Evolutionary conservation across 1,140 invertebrate species (phyloP), one percentile per base, ranked within the genome.

Genomic region (Chrysomallon squamiferum): DNA sequence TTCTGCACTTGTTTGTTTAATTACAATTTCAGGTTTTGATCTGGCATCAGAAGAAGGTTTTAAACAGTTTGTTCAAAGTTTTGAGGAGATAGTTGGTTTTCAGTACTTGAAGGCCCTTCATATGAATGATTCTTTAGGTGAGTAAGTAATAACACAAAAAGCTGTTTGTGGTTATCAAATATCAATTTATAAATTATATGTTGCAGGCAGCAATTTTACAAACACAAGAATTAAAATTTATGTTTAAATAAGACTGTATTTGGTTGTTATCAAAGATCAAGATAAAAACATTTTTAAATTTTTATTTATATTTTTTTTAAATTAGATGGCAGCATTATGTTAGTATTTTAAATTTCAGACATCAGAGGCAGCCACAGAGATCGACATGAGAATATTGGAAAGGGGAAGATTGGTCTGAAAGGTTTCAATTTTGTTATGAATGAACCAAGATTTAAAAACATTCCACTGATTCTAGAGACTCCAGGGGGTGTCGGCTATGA

Each of bases 41-140:
- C 62, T 88, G 20, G 72, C 82, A 11, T 82, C 78, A 25, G 68
- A 81, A 33, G 65, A 81, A 50, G 85, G 84, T 0, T 88, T 85
- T 68, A 64, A 87, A 20, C 59, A 76, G 29, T 83, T 86, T 64
- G 79, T 88, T 71, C 65, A 77, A 13, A 82, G 88, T 47, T 88
- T 89, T 78, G 86, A 86, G 3, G 69, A 74, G 27, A 79, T 85
- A 49, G 78, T 89, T 74, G 88, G 88, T 5, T 82, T 87, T 32
- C 66, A 86, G 45, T 88, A 87, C 71, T 79, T 89, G 2, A 86
- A 86, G 64, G 88, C 85, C 2, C 35, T 89, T 49, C 88, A 89
- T 69, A 63, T 89, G 4, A 89, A 89, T 80, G 88, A 89, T 74
- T 88, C 87, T 6, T 87, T 87, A 79, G 86, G 87, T 87, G 72